Conservation (phyloP, 2,797 vertebrate genomes). For the Etheostoma perlongum region DNA sequence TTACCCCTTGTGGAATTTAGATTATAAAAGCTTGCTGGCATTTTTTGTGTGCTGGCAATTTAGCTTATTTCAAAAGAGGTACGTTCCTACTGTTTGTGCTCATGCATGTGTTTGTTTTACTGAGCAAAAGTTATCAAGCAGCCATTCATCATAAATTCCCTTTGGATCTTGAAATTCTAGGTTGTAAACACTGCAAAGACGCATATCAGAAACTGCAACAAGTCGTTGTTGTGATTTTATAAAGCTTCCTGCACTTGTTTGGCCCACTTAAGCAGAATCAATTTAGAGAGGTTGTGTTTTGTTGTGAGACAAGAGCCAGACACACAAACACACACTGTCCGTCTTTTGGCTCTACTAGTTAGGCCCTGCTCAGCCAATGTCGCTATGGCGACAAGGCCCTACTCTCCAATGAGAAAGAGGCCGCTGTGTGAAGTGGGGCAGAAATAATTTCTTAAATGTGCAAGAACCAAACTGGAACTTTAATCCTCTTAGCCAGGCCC, state of each 20-base stretch:
- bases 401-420: constrained; percentile 73
- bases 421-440: constrained; percentile 85
- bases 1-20: constrained; percentile 77
- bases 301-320: constrained; percentile 63
- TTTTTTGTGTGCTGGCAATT: constrained; percentile 55
- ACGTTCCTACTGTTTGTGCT: constrained; percentile 37
- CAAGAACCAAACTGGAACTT: constrained; percentile 86
- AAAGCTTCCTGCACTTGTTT: constrained; percentile 44
- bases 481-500: constrained; percentile 87
- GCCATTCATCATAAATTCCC: constrained; percentile 26
- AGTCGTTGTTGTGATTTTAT: constrained; percentile 29
- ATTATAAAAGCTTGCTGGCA: constrained; percentile 74
- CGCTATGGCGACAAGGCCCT: constrained; percentile 76
- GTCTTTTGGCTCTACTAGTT: constrained; percentile 69
- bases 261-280: constrained; percentile 46
- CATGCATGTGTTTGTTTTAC: constrained; percentile 39
- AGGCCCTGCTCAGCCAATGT: constrained; percentile 67
- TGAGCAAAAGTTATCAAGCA: constrained; percentile 34
- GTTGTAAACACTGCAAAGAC: constrained; percentile 37
- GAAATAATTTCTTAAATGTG: constrained; percentile 88
- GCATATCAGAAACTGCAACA: constrained; percentile 39
- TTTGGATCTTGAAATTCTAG: constrained; percentile 22
- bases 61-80: constrained; percentile 59
- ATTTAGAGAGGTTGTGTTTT: constrained; percentile 61
- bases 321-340: constrained; percentile 50